Percentiles rank a stretch among this genome's conserved stretches.
These are phyloP conservation scores for Phrynosoma platyrhinos DNA, from an alignment of 2,113 vertebrate species.

Conservation along the genomic window DNA sequence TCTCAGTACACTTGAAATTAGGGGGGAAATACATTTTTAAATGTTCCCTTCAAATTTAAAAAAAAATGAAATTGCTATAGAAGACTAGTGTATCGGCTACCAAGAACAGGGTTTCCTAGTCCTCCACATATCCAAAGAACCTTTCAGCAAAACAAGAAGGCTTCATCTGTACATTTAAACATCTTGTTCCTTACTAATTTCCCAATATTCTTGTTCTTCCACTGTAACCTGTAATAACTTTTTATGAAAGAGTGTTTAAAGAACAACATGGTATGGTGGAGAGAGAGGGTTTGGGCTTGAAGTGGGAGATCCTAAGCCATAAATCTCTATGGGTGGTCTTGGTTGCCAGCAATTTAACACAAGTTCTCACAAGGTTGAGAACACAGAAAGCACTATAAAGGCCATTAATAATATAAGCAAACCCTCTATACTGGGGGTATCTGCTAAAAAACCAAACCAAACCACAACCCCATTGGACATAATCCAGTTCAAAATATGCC, in stretches of 20 bases:
- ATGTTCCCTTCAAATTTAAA: background rate
- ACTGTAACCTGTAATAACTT: background rate
- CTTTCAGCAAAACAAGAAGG: background rate
- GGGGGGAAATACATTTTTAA: background rate
- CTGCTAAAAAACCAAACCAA: background rate
- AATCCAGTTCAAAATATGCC: background rate
- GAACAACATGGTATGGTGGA: background rate
- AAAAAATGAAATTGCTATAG: background rate
- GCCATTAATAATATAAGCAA: conserved; percentile 21
- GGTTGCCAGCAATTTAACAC: background rate
- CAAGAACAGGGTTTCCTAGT: background rate
- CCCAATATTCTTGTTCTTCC: background rate
- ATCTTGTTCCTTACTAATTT: background rate
- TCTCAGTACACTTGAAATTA: background rate
- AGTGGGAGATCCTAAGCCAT: conserved; percentile 4
- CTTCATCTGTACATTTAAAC: background rate
- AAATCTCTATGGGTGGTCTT: conserved; percentile 19
- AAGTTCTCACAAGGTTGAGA: background rate
- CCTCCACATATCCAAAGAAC: background rate
- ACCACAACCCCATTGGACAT: background rate
- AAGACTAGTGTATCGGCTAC: background rate
- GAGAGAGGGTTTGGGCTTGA: background rate
- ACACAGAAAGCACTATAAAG: conserved; percentile 2
- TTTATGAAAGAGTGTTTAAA: background rate
- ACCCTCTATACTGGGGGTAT: background rate